Percentiles rank a stretch among this genome's conserved stretches.
Conservation (phyloP, 2,113 vertebrate genomes). For the Elephantulus edwardii region DNA sequence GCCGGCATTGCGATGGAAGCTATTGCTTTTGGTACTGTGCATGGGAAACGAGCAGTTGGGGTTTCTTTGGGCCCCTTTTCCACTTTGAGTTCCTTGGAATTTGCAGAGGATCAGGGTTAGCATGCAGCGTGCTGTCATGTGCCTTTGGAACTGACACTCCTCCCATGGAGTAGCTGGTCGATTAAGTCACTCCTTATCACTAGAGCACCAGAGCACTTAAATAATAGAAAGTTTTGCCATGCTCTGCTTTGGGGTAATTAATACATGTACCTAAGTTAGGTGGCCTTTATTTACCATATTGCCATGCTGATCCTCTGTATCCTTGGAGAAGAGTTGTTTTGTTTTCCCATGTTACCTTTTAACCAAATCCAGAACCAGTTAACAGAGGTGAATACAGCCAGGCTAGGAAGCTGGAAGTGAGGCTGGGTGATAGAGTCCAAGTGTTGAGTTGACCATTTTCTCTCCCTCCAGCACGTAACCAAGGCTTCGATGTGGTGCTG, state of each 20-base stretch:
- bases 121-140: neutral
- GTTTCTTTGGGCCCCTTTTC: neutral
- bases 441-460: neutral
- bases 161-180: too few relatives aligned
- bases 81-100: neutral
- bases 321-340: neutral
- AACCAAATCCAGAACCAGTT: slow-evolving; percentile 17
- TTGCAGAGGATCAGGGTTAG: neutral
- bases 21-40: slow-evolving; percentile 90
- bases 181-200: too few relatives aligned
- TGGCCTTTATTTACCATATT: neutral
- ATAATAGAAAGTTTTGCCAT: neutral
- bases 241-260: neutral
- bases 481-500: slow-evolving; percentile 96
- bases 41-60: neutral
- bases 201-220: too few relatives aligned
- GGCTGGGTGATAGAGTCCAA: neutral
- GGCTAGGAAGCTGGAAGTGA: neutral
- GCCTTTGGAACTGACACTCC: too few relatives aligned
- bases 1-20: slow-evolving; percentile 99
- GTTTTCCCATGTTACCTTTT: neutral
- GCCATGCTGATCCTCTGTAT: neutral
- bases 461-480: slow-evolving; percentile 91
- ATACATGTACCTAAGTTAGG: neutral
- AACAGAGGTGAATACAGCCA: neutral